These are phyloP conservation scores for Pollicipes pollicipes DNA, from an alignment of 1,140 invertebrate species.

Conservation along the genomic window DNA sequence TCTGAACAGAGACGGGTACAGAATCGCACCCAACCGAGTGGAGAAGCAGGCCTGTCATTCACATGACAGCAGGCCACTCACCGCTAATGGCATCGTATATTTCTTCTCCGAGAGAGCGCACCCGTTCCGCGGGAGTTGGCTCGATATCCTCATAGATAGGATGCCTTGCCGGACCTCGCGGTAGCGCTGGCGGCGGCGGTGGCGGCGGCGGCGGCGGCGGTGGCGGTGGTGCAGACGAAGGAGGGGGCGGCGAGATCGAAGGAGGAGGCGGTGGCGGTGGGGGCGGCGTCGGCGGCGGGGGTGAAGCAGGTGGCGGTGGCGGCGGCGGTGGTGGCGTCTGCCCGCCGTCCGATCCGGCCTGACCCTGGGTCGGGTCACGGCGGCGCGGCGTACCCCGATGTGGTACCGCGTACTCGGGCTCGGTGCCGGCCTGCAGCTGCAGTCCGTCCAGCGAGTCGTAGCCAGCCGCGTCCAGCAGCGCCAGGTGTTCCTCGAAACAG, in stretches of 20 bases:
- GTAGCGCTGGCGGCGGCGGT: too few relatives aligned
- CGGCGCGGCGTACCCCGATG: background rate
- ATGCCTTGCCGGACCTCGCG: background rate
- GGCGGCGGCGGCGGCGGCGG: too few relatives aligned
- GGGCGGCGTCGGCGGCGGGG: too few relatives aligned
- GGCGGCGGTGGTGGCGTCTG: background rate
- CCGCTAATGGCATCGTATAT: background rate
- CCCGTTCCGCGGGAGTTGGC: background rate
- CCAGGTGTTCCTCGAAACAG: background rate
- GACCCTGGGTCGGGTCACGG: background rate
- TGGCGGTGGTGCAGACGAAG: background rate
- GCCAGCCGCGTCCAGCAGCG: background rate
- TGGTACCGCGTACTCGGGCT: background rate
- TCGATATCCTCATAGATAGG: background rate
- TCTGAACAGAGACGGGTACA: too few relatives aligned
- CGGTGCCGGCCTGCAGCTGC: background rate
- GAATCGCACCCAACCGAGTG: too few relatives aligned
- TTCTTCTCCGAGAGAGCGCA: background rate
- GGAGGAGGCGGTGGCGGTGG: too few relatives aligned
- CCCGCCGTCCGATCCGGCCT: background rate
- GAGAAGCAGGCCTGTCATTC: too few relatives aligned
- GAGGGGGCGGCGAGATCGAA: too few relatives aligned
- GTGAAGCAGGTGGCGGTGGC: background rate
- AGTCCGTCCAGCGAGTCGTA: background rate
- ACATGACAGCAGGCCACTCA: background rate